These are phyloP conservation scores for Lagria hirta DNA, from an alignment of 2,888 invertebrate species.

Conservation along the genomic window DNA sequence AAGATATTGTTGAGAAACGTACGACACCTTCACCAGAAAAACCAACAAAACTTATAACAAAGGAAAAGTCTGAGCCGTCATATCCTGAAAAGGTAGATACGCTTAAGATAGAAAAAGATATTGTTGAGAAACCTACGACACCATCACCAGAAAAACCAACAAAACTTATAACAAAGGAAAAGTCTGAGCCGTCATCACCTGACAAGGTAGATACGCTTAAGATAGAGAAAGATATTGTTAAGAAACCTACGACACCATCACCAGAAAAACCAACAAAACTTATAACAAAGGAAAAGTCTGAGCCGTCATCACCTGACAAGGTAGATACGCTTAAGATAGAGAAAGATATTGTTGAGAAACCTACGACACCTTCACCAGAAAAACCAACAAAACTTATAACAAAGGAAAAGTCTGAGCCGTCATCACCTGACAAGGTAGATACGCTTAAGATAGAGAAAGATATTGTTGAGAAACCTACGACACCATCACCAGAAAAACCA, in stretches of 20 bases:
- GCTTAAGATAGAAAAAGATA: background rate
- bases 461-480: constrained; percentile 4
- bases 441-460: constrained; percentile 1
- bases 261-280: background rate
- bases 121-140: background rate
- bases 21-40: no score
- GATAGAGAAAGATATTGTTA: constrained; percentile 1
- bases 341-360: constrained; percentile 12
- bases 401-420: constrained; percentile 9
- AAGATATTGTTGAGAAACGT: no score
- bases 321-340: no score
- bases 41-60: background rate
- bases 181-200: constrained; percentile 12
- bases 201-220: constrained; percentile 6
- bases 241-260: background rate
- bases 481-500: constrained; percentile 5
- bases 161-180: constrained; percentile 11
- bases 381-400: constrained; percentile 1
- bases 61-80: no score
- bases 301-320: constrained; percentile 6
- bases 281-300: background rate
- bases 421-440: constrained; percentile 6
- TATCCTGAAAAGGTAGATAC: background rate
- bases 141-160: constrained; percentile 2
- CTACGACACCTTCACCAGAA: constrained; percentile 1